A percentile compares a stretch with the other conserved stretches of the same genome.
phyloP scores from a whole-genome alignment of 2,888 invertebrate genomes.

The Drosophila emarginata region DNA sequence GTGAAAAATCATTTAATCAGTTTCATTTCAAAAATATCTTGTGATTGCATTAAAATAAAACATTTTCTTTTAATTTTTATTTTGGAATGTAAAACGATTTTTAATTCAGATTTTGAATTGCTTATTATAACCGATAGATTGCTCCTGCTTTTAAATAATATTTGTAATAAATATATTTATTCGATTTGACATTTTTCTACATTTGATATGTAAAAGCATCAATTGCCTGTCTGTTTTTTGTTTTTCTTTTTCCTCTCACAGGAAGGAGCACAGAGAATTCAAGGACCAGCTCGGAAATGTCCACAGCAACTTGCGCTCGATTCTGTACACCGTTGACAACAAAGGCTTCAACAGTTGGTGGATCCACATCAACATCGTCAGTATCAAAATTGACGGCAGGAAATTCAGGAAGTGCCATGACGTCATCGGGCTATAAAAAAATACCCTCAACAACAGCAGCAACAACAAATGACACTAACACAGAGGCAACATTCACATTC shows the following conservation, averaged over 20 bases:
- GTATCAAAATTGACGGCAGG: constrained; percentile 51
- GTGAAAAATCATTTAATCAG: too few relatives aligned
- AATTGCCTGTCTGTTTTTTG: constrained; percentile 3
- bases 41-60: too few relatives aligned
- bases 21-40: too few relatives aligned
- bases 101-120: too few relatives aligned
- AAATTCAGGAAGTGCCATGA: constrained; percentile 41
- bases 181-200: not conserved
- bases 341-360: constrained; percentile 37
- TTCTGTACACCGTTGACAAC: constrained; percentile 67
- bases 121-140: too few relatives aligned
- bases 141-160: too few relatives aligned
- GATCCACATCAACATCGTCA: constrained; percentile 51
- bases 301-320: constrained; percentile 80
- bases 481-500: constrained; percentile 76
- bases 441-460: constrained; percentile 8
- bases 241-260: too few relatives aligned
- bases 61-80: too few relatives aligned
- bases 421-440: constrained; percentile 39
- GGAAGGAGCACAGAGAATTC: constrained; percentile 23
- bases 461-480: constrained; percentile 44
- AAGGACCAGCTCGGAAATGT: constrained; percentile 67
- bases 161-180: not conserved
- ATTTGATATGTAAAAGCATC: constrained; percentile 7
- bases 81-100: too few relatives aligned